A percentile compares a stretch with the other conserved stretches of the same genome.
Conservation (phyloP, 2,888 invertebrate species). For the Plemyria rubiginata region DNA sequence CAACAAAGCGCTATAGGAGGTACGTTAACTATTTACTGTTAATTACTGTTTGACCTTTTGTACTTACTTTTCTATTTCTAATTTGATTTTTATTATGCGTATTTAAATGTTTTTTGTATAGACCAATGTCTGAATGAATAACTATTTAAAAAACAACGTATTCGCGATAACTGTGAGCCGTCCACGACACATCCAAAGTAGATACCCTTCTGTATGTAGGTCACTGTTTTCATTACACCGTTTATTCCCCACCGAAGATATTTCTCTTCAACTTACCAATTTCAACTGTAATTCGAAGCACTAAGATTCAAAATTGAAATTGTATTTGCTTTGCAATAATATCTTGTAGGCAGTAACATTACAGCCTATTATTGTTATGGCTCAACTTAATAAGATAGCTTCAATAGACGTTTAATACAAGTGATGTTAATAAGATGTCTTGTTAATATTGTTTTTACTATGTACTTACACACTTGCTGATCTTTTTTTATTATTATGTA, state of each 20-base stretch:
- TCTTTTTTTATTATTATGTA: too few species aligned
- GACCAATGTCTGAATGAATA: too few species aligned
- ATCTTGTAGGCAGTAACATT: conserved; percentile 34
- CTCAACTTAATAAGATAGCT: conserved; percentile 36
- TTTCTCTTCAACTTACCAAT: conserved; percentile 21
- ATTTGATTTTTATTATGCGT: too few species aligned
- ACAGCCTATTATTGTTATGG: conserved; percentile 36
- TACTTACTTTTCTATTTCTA: too few species aligned
- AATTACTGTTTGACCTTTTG: too few species aligned
- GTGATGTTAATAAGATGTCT: conserved; percentile 1
- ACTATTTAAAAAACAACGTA: conserved; percentile 5
- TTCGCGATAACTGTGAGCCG: conserved; percentile 5
- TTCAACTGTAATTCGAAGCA: conserved; percentile 21
- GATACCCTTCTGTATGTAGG: conserved; percentile 38
- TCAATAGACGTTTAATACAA: conserved; percentile 12
- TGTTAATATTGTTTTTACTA: neutral
- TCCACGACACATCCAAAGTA: conserved; percentile 8
- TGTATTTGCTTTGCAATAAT: conserved; percentile 14
- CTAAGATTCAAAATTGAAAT: conserved; percentile 19
- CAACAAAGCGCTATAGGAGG: too few species aligned
- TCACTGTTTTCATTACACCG: conserved; percentile 46
- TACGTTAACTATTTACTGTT: too few species aligned
- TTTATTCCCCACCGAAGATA: conserved; percentile 40
- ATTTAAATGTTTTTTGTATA: too few species aligned
- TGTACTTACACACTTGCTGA: too few species aligned